Base-by-base conservation (phyloP, 1,140 invertebrate genomes). In the Nautilus pompilius region DNA sequence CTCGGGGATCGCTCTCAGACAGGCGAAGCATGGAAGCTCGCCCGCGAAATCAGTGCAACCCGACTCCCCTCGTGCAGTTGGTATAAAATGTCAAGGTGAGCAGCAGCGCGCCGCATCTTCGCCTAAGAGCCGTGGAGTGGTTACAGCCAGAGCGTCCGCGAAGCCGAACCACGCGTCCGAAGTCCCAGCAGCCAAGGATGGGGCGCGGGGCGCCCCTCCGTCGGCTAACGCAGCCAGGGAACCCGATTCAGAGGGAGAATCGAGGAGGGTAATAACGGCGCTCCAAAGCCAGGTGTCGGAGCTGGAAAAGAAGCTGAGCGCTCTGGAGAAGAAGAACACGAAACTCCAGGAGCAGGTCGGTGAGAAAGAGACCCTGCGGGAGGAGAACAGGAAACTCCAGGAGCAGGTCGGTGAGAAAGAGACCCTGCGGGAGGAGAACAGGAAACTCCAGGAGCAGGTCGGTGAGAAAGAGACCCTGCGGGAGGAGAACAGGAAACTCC, bases 381-480 rank as follows among this genome's bases (percentile, higher is more conserved):
- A 45, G 6, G 32, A 15, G 22, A 33, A 45, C 13, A 41, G 32
- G 32, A 30, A 34, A 30, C 22, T 20, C 30, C 22, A 45, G 20
- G 22, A 26, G 46, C 17, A 29, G 36, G 34, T 24, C 8, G 13
- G 17, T 24, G 56, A 34, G 49, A 53, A 54, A 45, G 48, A 62
- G 29, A 62, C 20, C 17, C 30, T 17, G 33, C 17, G 13, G 48
- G 20, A 8, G 56, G 33, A 62, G 49, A 34, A n/a, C 33, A 62
- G 10, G 46, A n/a, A 61, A 46, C 29, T 56, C 24, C 32, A 29
- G n/a, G 61, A 62, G 45, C 48, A 58, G 53, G 45, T 58, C 28
- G 34, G 29, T 20, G 22, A 28, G 29, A 30, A 49, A 24, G 32
- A 62, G 3, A 41, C n/a, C 6, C 33, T 62, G 32, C 32, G 58